Base-by-base conservation (phyloP, 2,113 vertebrate genomes). In the Cercocebus atys region DNA sequence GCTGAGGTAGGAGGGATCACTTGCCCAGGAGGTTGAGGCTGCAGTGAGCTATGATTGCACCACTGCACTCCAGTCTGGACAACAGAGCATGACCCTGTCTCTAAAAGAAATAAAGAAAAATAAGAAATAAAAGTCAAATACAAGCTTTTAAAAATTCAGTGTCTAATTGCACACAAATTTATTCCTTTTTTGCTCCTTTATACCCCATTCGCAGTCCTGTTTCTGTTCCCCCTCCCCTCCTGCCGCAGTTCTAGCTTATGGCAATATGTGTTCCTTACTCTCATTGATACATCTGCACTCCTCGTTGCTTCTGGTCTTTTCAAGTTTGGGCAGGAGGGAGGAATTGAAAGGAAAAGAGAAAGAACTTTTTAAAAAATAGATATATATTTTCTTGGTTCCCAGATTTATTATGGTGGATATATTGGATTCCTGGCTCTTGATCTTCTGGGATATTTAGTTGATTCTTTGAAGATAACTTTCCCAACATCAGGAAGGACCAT, bases 291-390 rank as follows among this genome's bases (percentile, higher is more conserved):
- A 27, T 32, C 16, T 59, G 20, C 27, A 55, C 1, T 14, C 8
- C 2, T 40, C 72, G 27, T 87, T 16, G 12, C 4, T 35, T 95
- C 35, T 92, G 22, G 10, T 27, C 12, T 78, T 61, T 70, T 5
- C 16, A 30, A 11, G 1, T 40, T 35, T 61, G 6, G 8, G 22
- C 2, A 66, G 0, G 8, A n/a, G 47, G 2, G 4, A 59, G 35
- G 22, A 59, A 78, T 50, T 59, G 30, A 87, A 96, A 25, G 30
- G 6, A 5, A 82, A 85, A 23, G 8, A 83, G 11, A 88, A 86
- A 81, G 4, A 91, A 0, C 9, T 40, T 38, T 57, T 78, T 30
- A 9, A 90, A 50, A 47, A 13, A 38, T 12, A 50, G 14, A 50
- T 50, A 50, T 50, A 3, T 50, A 1, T 50, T 32, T 59, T 32